Base-by-base conservation (phyloP, 2,797 vertebrate species). In the Streptopelia turtur region DNA sequence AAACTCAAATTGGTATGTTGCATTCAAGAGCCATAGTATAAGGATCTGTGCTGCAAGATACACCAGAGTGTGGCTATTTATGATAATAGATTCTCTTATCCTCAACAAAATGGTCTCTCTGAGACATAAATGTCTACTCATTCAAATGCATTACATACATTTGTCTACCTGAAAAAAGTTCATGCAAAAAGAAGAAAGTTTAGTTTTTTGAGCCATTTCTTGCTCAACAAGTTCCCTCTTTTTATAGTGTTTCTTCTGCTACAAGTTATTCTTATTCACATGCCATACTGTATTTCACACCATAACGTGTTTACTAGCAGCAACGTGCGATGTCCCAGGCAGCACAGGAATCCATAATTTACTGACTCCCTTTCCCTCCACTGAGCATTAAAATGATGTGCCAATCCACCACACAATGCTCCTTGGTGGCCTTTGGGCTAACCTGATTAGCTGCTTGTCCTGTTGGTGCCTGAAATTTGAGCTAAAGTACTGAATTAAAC, bases 231-330 rank as follows among this genome's bases (percentile, higher is more conserved):
- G 49, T 89, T 82, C 39, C 30, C 8, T 89, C 93, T 95, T 97
- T 95, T 95, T 94, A 96, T 79, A 92, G 64, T 41, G 24, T 85
- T 83, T 93, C 69, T 94, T 90, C 79, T 86, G 68, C 57, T 94
- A 50, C 20, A 35, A 89, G 90, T 85, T 94, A 75, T 94, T 92
- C 87, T 87, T 90, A 95, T 96, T 94, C 75, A 2, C 75, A 43
- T 17, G 4, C 64, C 5, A 4, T 50, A 18, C 52, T 0, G 1
- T 87, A 94, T 87, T 93, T 97, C 94, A 91, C 86, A 93, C 80
- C 68, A 78, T 41, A 95, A 25, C 43, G 5, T 82, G 75, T 95
- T 96, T 94, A 92, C 93, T 87, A 91, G 68, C 78, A 95, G 83
- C 90, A 75, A 20, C 23, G 68, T 83, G 81, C 1, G 4, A 64